Evolutionary conservation across 2,113 vertebrate species (phyloP).

Genomic region (Hepsetus odoe): DNA sequence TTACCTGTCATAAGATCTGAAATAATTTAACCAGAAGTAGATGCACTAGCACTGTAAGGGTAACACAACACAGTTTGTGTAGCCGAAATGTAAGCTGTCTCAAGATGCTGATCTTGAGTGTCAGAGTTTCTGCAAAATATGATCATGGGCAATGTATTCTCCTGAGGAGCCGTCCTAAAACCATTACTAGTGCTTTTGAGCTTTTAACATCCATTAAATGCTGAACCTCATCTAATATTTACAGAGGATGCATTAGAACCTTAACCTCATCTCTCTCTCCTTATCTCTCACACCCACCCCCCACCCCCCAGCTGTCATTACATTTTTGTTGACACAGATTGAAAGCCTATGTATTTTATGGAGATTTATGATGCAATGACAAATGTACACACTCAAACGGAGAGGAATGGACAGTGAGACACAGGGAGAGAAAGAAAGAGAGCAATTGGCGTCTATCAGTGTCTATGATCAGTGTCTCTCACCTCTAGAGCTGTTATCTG

Average conservation of each 20-base stretch:
- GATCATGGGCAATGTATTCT: constrained; percentile 39
- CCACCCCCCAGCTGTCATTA: background rate
- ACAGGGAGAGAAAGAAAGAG: background rate
- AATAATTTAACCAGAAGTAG: background rate
- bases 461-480: constrained; percentile 48
- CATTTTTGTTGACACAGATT: background rate
- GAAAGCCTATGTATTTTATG: constrained; percentile 14
- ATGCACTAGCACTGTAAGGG: background rate
- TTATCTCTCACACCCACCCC: background rate
- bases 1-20: background rate
- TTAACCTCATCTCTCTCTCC: constrained; percentile 54
- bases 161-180: constrained; percentile 23
- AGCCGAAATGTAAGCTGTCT: constrained; percentile 26
- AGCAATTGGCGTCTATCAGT: constrained; percentile 42
- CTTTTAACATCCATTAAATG: constrained; percentile 69
- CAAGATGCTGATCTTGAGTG: constrained; percentile 19
- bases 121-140: constrained; percentile 26
- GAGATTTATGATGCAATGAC: background rate
- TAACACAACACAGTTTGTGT: background rate
- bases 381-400: constrained; percentile 9
- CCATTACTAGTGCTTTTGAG: constrained; percentile 50
- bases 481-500: constrained; percentile 37
- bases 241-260: constrained; percentile 64
- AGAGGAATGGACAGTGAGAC: background rate
- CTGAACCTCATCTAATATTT: constrained; percentile 74